phyloP scores from a whole-genome alignment of 1,140 invertebrate species.

The Arctopsyche grandis region DNA sequence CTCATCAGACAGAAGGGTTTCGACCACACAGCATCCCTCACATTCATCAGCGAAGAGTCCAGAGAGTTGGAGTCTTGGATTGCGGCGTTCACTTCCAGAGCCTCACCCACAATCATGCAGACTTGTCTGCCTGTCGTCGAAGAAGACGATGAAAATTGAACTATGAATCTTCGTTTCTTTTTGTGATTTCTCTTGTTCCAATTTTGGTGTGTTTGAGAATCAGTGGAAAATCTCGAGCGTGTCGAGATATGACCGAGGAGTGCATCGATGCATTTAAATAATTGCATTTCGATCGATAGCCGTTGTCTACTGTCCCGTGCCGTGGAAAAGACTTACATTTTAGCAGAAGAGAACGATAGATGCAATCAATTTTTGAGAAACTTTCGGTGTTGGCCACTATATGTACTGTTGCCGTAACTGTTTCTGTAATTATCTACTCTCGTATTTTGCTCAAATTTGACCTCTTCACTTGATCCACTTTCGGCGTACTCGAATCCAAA shows the following conservation, averaged over 20 bases:
- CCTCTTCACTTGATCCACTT: neutral
- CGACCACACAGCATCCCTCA: conserved; percentile 70
- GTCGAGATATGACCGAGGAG: neutral
- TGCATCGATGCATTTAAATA: conserved; percentile 17
- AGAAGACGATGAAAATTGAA: conserved; percentile 70
- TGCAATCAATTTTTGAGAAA: too few species aligned
- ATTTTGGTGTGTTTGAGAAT: conserved; percentile 18
- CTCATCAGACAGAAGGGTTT: conserved; percentile 70
- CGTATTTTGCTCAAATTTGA: conserved; percentile 17
- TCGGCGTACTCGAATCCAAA: neutral
- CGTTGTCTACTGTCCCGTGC: too few species aligned
- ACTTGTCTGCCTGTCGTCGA: conserved; percentile 71
- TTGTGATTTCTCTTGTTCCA: conserved; percentile 10
- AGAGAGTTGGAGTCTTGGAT: conserved; percentile 72
- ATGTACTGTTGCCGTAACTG: neutral
- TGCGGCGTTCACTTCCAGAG: conserved; percentile 68
- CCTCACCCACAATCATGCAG: conserved; percentile 66
- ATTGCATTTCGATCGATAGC: too few species aligned
- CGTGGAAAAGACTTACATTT: too few species aligned
- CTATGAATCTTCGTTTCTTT: neutral
- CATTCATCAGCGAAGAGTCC: conserved; percentile 69
- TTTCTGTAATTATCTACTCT: neutral
- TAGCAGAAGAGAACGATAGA: too few species aligned
- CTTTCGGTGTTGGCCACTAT: neutral
- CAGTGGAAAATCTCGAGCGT: neutral